A percentile compares a stretch with the other conserved stretches of the same genome.
Conservation (phyloP, 2,888 invertebrate genomes). For the Campoplex capitator region DNA sequence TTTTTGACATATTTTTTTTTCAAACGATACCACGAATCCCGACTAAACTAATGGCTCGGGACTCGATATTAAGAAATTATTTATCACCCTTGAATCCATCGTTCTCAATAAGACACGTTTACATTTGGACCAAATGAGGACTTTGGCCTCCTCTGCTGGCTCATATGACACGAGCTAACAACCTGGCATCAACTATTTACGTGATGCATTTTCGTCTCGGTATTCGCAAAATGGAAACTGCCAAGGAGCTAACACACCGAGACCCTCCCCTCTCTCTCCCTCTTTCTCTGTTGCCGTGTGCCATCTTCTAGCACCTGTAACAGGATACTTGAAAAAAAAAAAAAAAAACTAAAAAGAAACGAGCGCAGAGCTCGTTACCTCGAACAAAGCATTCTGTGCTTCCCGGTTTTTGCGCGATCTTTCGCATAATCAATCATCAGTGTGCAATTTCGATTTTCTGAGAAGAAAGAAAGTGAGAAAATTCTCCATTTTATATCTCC, state of each 20-base stretch:
- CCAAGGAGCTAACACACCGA: constrained; percentile 32
- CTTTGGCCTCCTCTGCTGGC: background rate
- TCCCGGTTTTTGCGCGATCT: background rate
- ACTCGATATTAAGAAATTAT: background rate
- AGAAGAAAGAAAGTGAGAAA: background rate
- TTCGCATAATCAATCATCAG: background rate
- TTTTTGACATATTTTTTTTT: background rate
- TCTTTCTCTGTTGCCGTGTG: constrained; percentile 59
- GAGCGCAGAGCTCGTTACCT: background rate
- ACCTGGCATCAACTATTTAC: background rate
- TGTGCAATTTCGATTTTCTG: background rate
- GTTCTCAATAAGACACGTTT: background rate
- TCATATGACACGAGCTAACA: background rate
- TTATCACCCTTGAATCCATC: background rate
- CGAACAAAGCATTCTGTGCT: background rate
- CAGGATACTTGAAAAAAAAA: constrained; percentile 38
- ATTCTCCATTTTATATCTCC: background rate
- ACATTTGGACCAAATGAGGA: background rate
- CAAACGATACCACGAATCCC: background rate
- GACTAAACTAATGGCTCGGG: background rate
- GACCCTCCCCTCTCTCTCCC: background rate
- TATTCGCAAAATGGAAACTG: constrained; percentile 31
- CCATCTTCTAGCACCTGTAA: constrained; percentile 63
- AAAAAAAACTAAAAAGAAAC: too few species aligned
- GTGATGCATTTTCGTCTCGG: background rate